Base-by-base conservation (phyloP, 2,888 invertebrate species). In the Kuschelorhynchus macadamiae region DNA sequence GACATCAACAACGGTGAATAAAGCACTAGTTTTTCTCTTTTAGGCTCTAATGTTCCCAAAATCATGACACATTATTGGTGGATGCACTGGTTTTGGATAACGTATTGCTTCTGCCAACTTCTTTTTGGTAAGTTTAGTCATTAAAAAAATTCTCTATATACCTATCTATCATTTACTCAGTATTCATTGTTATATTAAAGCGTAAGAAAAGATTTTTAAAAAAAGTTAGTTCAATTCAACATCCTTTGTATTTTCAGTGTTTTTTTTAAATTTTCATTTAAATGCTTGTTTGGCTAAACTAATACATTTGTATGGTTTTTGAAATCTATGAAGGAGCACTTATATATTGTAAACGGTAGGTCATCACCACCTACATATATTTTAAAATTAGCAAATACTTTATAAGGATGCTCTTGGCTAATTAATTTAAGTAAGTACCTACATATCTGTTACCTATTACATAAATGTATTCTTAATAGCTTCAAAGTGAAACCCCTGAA, bases 51-150 rank as follows among this genome's bases (percentile, higher is more conserved):
- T 78, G 73, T 75, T 75, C 72, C 85, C 85, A 84, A 83, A 86
- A 85, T 90, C 90, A 93, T 92, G 92, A 92, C 92, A 85, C 87
- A 91, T 81, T 92, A 92, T 85, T 92, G 91, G 92, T 93, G 93
- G 92, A 92, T 92, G 88, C 92, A 93, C 84, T 93, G 93, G 92
- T 93, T 93, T 85, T 93, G 93, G 93, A 91, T 93, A 86, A 93
- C 92, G 71, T 67, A 71, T 32, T 71, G 67, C 32, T 50, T 67
- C 42, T 41, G 39, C 36, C 59, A 46, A 25, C 46, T 50, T 25
- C 11, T 61, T 39, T 56, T 55, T 56, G 65, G 70, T 70, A 70
- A 70, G 62, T 49, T 36, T 52, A 20, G n/a, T n/a, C n/a, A n/a
- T n/a, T n/a, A n/a, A n/a, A n/a, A 14, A 44, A 2, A 12, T 12